A percentile compares a stretch with the other conserved stretches of the same genome.
Conservation (phyloP, 2,113 vertebrate species). For the Cisticola juncidis region DNA sequence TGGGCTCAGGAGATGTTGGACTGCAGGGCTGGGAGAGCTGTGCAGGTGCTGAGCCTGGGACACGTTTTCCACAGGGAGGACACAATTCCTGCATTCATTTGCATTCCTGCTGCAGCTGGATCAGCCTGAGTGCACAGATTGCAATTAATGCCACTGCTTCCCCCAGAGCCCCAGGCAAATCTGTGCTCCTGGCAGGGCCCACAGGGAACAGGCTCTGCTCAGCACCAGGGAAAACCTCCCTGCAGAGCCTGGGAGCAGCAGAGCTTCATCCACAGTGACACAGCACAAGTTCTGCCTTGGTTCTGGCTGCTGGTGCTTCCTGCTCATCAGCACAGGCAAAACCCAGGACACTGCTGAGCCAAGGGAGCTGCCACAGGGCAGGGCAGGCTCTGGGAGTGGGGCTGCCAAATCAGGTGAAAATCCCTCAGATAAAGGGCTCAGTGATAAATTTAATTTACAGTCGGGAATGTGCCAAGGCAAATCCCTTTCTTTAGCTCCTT, state of each 20-base stretch:
- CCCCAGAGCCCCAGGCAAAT: background rate
- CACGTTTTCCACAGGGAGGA: background rate
- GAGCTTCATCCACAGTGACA: background rate
- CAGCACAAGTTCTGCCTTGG: background rate
- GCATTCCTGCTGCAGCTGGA: background rate
- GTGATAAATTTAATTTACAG: background rate
- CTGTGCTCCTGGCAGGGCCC: background rate
- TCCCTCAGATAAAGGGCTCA: background rate
- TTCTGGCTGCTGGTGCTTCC: background rate
- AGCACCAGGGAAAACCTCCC: background rate
- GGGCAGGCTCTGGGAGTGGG: background rate
- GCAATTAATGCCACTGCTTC: background rate
- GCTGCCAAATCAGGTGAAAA: background rate
- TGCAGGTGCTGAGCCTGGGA: background rate
- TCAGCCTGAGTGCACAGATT: background rate
- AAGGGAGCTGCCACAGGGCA: background rate
- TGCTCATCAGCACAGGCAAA: background rate
- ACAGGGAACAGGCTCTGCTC: background rate
- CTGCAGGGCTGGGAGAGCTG: background rate
- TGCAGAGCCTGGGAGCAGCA: background rate
- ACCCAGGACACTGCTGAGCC: background rate
- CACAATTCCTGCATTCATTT: background rate
- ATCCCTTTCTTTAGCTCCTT: background rate
- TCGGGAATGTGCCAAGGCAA: background rate
- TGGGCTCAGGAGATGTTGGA: background rate